Evolutionary conservation across 2,888 invertebrate species (phyloP).

Genomic region (Eutolmus rufibarbis): DNA sequence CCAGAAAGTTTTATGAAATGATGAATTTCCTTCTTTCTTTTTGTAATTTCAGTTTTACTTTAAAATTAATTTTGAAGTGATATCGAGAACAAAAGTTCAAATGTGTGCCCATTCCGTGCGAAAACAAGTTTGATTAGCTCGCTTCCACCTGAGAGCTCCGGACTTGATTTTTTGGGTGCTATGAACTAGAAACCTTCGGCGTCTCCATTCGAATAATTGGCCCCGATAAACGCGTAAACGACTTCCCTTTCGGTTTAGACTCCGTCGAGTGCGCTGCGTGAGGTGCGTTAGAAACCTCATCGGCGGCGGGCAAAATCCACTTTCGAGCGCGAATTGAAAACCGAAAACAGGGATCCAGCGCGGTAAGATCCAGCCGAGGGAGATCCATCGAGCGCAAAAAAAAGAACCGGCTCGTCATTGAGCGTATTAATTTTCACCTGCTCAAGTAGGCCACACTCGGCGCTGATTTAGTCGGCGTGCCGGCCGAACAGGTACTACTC

Average conservation of each 20-base stretch:
- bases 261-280: background rate
- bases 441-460: slow-evolving; percentile 20
- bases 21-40: background rate
- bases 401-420: slow-evolving; percentile 17
- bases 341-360: background rate
- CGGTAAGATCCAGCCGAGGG: background rate
- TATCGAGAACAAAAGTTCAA: background rate
- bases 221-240: background rate
- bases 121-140: background rate
- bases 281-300: background rate
- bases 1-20: background rate
- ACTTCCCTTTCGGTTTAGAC: background rate
- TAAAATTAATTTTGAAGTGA: background rate
- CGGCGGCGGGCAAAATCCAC: background rate
- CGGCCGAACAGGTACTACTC: background rate
- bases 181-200: background rate
- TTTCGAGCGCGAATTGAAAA: background rate
- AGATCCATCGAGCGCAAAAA: background rate
- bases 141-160: background rate
- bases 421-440: slow-evolving; percentile 23
- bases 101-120: background rate
- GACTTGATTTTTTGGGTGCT: background rate
- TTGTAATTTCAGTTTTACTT: background rate
- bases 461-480: background rate
- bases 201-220: background rate